phyloP scores from a whole-genome alignment of 2,797 vertebrate genomes.

The Gadopsis marmoratus region DNA sequence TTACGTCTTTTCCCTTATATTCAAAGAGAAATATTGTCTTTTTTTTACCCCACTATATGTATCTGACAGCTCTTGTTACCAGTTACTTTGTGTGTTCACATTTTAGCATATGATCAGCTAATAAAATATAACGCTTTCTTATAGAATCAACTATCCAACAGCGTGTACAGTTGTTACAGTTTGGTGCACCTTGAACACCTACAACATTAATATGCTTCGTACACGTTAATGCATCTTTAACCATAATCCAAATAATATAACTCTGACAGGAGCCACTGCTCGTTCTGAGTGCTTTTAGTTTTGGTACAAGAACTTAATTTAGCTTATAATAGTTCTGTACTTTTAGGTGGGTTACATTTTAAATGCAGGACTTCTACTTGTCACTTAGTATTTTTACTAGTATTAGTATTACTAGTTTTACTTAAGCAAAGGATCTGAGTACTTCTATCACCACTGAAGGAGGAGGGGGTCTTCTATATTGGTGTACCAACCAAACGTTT shows the following conservation, averaged over 20 bases:
- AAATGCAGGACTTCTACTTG: not conserved
- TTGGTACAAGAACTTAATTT: not conserved
- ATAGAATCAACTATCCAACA: not conserved
- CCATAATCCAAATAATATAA: not conserved
- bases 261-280: not conserved
- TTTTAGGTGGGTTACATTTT: not conserved
- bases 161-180: not conserved
- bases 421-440: not conserved
- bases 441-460: not conserved
- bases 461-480: not conserved
- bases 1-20: not conserved
- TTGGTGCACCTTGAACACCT: not conserved
- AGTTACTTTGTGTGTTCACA: not conserved
- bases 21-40: not conserved
- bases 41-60: not conserved
- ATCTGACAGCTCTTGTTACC: not conserved
- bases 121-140: not conserved
- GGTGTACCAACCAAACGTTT: not conserved
- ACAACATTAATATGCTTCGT: not conserved
- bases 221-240: not conserved
- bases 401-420: conserved; percentile 1
- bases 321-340: not conserved
- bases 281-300: not conserved
- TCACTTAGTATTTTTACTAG: not conserved
- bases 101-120: not conserved